Evolutionary conservation across 2,113 vertebrate genomes (phyloP), one percentile per base, ranked within the genome.

Genomic region (Pollimyrus isidori): DNA sequence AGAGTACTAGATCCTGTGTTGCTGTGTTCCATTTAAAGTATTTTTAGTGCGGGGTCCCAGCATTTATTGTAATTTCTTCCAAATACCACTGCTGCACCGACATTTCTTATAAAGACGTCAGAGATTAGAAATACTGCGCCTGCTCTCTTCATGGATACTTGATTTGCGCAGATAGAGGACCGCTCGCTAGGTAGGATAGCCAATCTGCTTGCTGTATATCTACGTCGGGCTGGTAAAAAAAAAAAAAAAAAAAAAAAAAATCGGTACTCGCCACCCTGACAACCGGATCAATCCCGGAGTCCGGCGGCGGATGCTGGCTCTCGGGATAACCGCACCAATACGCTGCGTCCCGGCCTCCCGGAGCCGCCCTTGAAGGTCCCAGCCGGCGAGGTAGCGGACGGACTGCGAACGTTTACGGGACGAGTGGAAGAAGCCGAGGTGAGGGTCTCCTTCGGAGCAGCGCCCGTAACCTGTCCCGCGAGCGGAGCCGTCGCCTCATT

Each of bases 251-350:
- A 48, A 30, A 49, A 30, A 49, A 13, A 4, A 88, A 65, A 35
- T 23, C 26, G 35, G 46, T 49, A 49, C 62, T 48, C 49, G 48
- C 62, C 48, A 7, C 42, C 15, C 62, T 88, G 65, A 82, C 88
- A 82, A 88, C 69, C 50, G 69, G 69, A 39, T 17, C 76, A 45
- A 50, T 65, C 88, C 69, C 88, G 48, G 69, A 88, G 48, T 35
- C 49, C 48, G 69, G 69, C 26, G 26, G 11, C 48, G n/a, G 46
- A 88, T 88, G 88, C 87, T 35, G 87, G 10, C 62, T 26, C 87
- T 84, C 82, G 19, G 45, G 82, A 26, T n/a, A 42, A 19, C 73
- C 15, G 73, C 26, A 13, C n/a, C 62, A 3, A 69, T 30, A 69
- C 26, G 62, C 62, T n/a, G 26, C 19, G 2, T 42, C 76, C 39